Base-by-base conservation (phyloP, 2,113 vertebrate species). In the Sterrhoptilus dennistouni region DNA sequence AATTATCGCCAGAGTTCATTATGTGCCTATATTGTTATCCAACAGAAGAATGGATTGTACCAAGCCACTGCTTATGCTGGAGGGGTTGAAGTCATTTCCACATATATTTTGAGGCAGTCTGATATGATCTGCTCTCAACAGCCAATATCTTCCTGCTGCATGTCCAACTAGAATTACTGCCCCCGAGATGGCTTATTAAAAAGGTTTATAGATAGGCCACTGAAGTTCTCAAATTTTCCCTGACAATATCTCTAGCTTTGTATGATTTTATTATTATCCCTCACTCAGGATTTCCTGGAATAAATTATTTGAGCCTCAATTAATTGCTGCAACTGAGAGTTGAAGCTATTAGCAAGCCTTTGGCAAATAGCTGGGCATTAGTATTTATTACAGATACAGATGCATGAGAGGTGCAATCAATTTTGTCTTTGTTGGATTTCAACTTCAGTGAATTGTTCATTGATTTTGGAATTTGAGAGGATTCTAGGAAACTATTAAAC, bases 401-500 rank as follows among this genome's bases (percentile, higher is more conserved):
- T 76, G 60, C 45, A 89, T 69, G 84, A 87, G 57, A 96, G 29
- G 57, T 61, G 27, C 33, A 83, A 89, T 96, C 87, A 93, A 87
- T 96, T 97, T 91, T 91, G 35, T 61, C 95, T 91, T 85, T 91
- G 93, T 23, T 90, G 83, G 45, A 92, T 92, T 95, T 93, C 52
- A 86, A 50, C 71, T 83, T 86, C 79, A 80, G 31, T 86, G 90
- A 92, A 86, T 69, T 95, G 78, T 91, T 94, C 93, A 96, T 94
- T 96, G 94, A 95, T 97, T 91, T 95, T 93, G 84, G 84, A 96
- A 95, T 91, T 94, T 88, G 84, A 94, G 63, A 90, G 33, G 66
- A 87, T 96, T 91, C 66, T 91, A 95, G 84, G 89, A 96, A 97
- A 94, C 81, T 80, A 66, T 94, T 96, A 95, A 96, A 93, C 44